Percentiles rank a stretch among this genome's conserved stretches.
Evolutionary conservation across 2,888 invertebrate genomes (phyloP).

Genomic region (Philereme transversata): DNA sequence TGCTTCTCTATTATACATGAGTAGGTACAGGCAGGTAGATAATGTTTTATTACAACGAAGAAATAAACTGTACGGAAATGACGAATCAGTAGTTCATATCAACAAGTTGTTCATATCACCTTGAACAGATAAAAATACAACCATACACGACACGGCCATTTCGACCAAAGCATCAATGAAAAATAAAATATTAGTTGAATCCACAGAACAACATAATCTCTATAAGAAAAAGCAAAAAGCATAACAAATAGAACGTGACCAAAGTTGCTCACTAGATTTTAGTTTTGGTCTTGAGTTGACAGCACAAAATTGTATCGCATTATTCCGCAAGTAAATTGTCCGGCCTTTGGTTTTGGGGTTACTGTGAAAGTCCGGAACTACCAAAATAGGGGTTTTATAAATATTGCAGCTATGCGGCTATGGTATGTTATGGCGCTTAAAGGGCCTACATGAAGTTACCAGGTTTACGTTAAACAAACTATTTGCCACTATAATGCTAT

Average conservation of each 20-base stretch:
- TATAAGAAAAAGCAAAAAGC: conserved; percentile 3
- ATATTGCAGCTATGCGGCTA: not conserved
- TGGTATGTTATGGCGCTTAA: too few relatives aligned
- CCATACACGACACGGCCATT: not conserved
- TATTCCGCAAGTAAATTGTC: conserved; percentile 49
- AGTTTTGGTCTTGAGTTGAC: conserved; percentile 31
- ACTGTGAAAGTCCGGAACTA: conserved; percentile 13
- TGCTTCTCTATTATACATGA: conserved; percentile 8
- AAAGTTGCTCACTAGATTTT: conserved; percentile 25
- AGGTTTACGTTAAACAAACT: too few relatives aligned
- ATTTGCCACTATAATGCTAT: too few relatives aligned
- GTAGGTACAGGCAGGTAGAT: not conserved
- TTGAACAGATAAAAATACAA: not conserved
- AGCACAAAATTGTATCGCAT: conserved; percentile 37
- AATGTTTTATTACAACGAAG: not conserved
- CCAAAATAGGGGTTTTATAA: not conserved
- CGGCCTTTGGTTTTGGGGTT: conserved; percentile 25
- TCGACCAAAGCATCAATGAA: too few relatives aligned
- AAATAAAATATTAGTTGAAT: too few relatives aligned
- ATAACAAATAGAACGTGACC: conserved; percentile 15
- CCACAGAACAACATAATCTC: not conserved
- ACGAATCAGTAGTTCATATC: not conserved
- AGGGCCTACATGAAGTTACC: too few relatives aligned
- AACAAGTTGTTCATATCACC: not conserved
- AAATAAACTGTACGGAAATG: not conserved